A percentile compares a stretch with the other conserved stretches of the same genome.
phyloP scores from a whole-genome alignment of 2,888 invertebrate genomes.

The Drosophila suboccidentalis region DNA sequence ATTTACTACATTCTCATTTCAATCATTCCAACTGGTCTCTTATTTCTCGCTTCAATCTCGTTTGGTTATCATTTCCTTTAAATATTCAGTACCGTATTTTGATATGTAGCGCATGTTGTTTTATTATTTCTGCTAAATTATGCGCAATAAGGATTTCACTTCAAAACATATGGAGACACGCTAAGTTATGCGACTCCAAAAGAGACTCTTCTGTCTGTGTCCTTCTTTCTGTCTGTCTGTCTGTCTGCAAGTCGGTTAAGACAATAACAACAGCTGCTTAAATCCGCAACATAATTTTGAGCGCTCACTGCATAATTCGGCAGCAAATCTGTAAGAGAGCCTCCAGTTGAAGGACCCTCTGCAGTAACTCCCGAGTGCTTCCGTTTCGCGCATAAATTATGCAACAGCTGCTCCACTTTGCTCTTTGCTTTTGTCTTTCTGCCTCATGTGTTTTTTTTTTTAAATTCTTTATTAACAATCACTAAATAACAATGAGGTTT shows the following conservation, averaged over 20 bases:
- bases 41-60: not conserved
- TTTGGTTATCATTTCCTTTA: slow-evolving; percentile 17
- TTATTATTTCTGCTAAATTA: not conserved
- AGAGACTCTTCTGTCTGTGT: slow-evolving; percentile 5
- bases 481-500: too few species aligned
- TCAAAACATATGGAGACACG: slow-evolving; percentile 36
- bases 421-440: slow-evolving; percentile 1
- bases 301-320: slow-evolving; percentile 50
- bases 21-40: not conserved
- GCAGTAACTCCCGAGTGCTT: slow-evolving; percentile 32
- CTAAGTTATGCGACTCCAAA: slow-evolving; percentile 34
- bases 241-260: not conserved
- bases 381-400: slow-evolving; percentile 61
- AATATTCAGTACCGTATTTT: slow-evolving; percentile 1
- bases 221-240: not conserved
- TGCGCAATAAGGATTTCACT: too few species aligned
- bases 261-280: slow-evolving; percentile 23
- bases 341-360: slow-evolving; percentile 29
- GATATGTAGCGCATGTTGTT: slow-evolving; percentile 15
- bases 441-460: not conserved
- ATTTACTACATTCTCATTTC: not conserved
- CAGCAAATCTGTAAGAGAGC: slow-evolving; percentile 29
- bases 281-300: slow-evolving; percentile 47
- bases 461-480: too few species aligned
- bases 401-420: slow-evolving; percentile 51